Conservation (phyloP, 2,113 vertebrate genomes). For the Acinonyx jubatus region DNA sequence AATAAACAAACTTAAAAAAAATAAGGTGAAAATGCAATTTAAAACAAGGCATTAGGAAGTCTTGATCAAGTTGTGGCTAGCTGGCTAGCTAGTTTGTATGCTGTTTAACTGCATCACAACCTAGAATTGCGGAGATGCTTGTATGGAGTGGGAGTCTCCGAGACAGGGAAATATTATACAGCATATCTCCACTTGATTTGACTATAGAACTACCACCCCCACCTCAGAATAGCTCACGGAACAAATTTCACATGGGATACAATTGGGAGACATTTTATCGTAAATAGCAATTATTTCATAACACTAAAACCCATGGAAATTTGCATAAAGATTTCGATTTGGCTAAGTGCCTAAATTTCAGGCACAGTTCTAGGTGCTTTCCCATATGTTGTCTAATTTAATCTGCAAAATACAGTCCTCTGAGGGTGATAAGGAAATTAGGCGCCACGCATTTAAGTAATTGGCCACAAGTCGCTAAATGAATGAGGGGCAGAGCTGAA, state of each 20-base stretch:
- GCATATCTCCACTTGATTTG: background rate
- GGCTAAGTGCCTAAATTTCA: background rate
- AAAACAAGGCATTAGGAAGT: no score
- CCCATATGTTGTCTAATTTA: background rate
- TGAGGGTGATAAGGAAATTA: background rate
- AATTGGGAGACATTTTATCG: background rate
- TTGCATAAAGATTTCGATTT: slow-evolving; percentile 37
- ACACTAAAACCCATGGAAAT: background rate
- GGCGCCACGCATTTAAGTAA: background rate
- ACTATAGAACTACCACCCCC: background rate
- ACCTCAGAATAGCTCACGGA: background rate
- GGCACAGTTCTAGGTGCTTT: background rate
- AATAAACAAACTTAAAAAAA: background rate
- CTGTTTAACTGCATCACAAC: background rate
- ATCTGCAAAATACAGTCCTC: background rate
- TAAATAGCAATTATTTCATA: background rate
- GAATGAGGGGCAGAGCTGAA: background rate
- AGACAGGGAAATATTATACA: background rate
- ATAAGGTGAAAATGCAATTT: no score
- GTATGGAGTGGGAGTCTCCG: background rate
- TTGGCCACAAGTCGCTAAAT: background rate
- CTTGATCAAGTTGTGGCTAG: background rate
- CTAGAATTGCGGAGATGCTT: background rate
- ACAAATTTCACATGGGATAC: background rate
- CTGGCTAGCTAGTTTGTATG: background rate